Evolutionary conservation across 2,797 vertebrate species (phyloP).

Genomic region (Artibeus lituratus): DNA sequence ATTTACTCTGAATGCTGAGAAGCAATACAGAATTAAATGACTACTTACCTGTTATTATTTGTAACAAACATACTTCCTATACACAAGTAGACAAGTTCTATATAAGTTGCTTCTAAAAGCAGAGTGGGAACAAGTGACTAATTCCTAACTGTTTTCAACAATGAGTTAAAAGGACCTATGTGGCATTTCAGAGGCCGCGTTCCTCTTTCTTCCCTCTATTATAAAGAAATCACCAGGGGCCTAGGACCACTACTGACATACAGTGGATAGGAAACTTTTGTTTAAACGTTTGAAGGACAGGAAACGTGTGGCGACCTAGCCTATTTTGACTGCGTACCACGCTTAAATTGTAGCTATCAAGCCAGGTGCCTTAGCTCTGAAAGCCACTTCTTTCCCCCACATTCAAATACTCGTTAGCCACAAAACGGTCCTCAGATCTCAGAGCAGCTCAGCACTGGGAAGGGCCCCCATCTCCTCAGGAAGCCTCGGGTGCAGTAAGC

Average conservation of each 20-base stretch:
- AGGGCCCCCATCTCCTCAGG: background rate
- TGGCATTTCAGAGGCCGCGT: background rate
- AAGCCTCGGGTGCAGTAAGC: background rate
- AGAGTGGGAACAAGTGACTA: slow-evolving; percentile 30
- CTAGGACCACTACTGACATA: background rate
- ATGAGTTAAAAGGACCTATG: background rate
- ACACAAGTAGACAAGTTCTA: background rate
- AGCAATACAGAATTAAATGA: slow-evolving; percentile 47
- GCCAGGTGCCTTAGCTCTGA: background rate
- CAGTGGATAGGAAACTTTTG: slow-evolving; percentile 20
- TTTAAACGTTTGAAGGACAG: background rate
- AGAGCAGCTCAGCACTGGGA: background rate
- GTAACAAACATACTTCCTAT: slow-evolving; percentile 26
- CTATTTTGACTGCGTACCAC: background rate
- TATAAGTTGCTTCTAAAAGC: slow-evolving; percentile 55
- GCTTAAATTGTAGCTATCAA: background rate
- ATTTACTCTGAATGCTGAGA: slow-evolving; percentile 30
- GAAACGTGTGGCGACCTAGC: background rate
- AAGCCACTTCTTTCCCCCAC: background rate
- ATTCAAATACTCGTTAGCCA: background rate
- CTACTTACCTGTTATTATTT: slow-evolving; percentile 18
- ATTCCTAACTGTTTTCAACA: slow-evolving; percentile 26
- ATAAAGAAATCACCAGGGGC: background rate
- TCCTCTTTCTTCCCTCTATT: slow-evolving; percentile 16
- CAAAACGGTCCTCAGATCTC: background rate